phyloP scores from a whole-genome alignment of 2,797 vertebrate genomes.

The Neoniphon sammara region DNA sequence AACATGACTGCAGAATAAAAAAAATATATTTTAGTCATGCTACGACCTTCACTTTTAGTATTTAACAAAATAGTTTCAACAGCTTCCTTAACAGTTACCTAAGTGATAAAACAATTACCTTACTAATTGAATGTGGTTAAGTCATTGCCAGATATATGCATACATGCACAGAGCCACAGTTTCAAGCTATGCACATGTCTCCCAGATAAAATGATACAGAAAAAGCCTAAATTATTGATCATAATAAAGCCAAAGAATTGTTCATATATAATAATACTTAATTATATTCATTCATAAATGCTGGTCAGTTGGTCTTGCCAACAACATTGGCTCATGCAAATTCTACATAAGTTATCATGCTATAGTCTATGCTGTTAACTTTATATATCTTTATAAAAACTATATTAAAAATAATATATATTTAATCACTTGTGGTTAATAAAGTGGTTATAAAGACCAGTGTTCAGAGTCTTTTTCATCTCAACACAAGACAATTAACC shows the following conservation, averaged over 20 bases:
- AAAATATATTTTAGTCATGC: conserved; percentile 15
- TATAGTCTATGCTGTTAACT: conserved; percentile 7
- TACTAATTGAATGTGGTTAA: neutral
- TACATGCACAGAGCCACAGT: neutral
- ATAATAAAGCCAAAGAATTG: neutral
- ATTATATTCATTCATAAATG: too few species aligned
- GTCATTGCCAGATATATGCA: too few species aligned
- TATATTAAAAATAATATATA: conserved; percentile 16
- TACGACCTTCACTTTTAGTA: conserved; percentile 13
- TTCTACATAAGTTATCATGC: conserved; percentile 16
- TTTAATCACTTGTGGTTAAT: neutral
- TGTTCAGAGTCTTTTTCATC: neutral
- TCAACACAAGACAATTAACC: neutral
- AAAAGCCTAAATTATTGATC: neutral
- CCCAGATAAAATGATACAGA: neutral
- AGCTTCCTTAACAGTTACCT: neutral
- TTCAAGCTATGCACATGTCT: conserved; percentile 34
- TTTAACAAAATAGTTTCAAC: conserved; percentile 1
- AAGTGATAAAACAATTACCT: neutral
- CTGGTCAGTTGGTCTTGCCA: neutral
- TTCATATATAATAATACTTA: neutral
- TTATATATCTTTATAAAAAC: conserved; percentile 8
- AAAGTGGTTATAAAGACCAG: neutral
- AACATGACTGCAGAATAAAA: neutral
- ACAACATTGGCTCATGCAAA: neutral